Evolutionary conservation across 2,888 invertebrate genomes (phyloP).

Genomic region (Scaptomyza flava): DNA sequence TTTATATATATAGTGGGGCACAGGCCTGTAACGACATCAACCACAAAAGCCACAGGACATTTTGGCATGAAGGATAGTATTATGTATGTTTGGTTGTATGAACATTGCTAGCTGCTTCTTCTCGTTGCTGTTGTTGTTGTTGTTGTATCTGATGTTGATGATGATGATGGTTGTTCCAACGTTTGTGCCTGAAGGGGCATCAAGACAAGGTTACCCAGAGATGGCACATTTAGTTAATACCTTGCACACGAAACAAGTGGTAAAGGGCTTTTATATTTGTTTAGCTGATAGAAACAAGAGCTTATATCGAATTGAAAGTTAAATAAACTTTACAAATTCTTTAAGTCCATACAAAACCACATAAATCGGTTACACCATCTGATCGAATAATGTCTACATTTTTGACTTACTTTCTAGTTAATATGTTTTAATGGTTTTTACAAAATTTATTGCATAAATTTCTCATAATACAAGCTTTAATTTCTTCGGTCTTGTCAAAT

Average conservation of each 20-base stretch:
- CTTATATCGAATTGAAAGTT: not conserved
- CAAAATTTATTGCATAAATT: no score
- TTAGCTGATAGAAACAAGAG: not conserved
- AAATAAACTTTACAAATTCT: not conserved
- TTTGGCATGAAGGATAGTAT: conserved; percentile 75
- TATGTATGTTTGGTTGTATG: conserved; percentile 34
- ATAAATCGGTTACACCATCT: no score
- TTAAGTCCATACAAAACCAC: no score
- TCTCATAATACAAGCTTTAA: no score
- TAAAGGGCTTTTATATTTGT: not conserved
- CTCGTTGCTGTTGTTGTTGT: conserved; percentile 11
- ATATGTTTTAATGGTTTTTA: no score
- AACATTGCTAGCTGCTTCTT: conserved; percentile 13
- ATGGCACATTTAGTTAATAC: conserved; percentile 59
- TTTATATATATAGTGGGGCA: conserved; percentile 14
- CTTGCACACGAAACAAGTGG: not conserved
- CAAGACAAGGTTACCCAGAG: conserved; percentile 69
- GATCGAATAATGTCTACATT: no score
- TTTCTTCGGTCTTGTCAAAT: no score
- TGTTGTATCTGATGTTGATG: conserved; percentile 9
- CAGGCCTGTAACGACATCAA: conserved; percentile 63
- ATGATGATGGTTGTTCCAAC: conserved; percentile 37
- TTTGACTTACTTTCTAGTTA: no score
- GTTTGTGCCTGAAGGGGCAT: conserved; percentile 49
- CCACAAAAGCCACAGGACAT: conserved; percentile 78